Base-by-base conservation (phyloP, 1,140 invertebrate species). In the Bombus haemorrhoidalis region DNA sequence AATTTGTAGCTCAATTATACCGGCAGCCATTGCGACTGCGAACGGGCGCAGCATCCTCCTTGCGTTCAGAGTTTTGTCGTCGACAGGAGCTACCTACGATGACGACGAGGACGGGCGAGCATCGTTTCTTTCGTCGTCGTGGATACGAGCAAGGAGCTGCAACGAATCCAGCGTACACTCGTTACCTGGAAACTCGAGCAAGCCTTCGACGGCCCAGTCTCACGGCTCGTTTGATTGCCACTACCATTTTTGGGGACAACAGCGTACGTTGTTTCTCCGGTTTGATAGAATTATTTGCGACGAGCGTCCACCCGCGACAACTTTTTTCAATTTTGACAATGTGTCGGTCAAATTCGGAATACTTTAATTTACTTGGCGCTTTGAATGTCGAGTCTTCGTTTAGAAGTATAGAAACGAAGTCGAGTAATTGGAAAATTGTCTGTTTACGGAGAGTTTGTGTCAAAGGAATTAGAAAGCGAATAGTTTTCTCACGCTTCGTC, bases 1-100 rank as follows among this genome's bases (percentile, higher is more conserved):
- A 95, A 95, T 95, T 95, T 95, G 94, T 94, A 95, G 94, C 94
- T 95, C 94, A 95, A 95, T 95, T 95, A 95, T 94, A 93, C 91
- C 84, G 86, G 68, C 18, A 66, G 89, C 86, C 87, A 88, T 90
- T 90, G 89, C 77, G 68, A n/a, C 8, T 59, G 37, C 6, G 32
- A 13, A 59, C 34, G 25, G 41, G 10, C 39, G 47, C 18, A 13
- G 5, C 57, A 1, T 43, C 66, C 39, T 15, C n/a, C 3, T 8
- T 32, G 39, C 28, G 59, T 62, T 3, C 28, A n/a, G 41, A 34
- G 53, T 72, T 62, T 43, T 34, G 79, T 59, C 68, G 47, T 57
- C 68, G 62, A 53, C 34, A 53, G 18, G 1, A 53, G 18, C 47
- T 53, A 22, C 25, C 73, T 34, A 47, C 74, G 74, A 59, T n/a